Conservation (phyloP, 1,140 invertebrate genomes). For the Solenopsis fugax region DNA sequence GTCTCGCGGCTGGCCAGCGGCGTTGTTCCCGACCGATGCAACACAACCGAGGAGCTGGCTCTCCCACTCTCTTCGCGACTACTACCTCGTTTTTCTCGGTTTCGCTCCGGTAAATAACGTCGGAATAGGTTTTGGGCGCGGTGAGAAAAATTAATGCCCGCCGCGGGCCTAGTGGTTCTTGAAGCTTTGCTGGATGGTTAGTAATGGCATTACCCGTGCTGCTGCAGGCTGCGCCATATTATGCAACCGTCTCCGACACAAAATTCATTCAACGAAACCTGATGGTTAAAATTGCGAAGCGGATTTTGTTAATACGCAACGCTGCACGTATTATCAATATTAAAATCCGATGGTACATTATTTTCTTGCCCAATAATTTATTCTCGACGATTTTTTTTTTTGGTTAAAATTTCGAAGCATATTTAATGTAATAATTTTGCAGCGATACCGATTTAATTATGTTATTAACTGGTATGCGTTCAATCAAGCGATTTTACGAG, state of each 20-base stretch:
- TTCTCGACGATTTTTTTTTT: neutral
- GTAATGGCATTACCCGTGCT: slow-evolving; percentile 50
- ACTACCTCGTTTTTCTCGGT: slow-evolving; percentile 56
- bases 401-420: slow-evolving; percentile 18
- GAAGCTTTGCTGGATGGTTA: slow-evolving; percentile 47
- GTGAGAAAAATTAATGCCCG: slow-evolving; percentile 60
- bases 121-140: slow-evolving; percentile 50
- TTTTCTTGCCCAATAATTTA: slow-evolving; percentile 45
- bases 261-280: slow-evolving; percentile 13
- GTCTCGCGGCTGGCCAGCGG: slow-evolving; percentile 57
- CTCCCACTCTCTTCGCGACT: slow-evolving; percentile 6
- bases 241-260: neutral
- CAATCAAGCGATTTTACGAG: slow-evolving; percentile 22
- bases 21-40: slow-evolving; percentile 56
- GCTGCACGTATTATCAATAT: slow-evolving; percentile 16
- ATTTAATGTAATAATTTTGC: slow-evolving; percentile 45
- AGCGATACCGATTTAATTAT: slow-evolving; percentile 37
- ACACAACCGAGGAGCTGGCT: neutral
- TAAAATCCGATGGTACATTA: neutral
- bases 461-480: slow-evolving; percentile 5
- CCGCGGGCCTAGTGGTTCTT: slow-evolving; percentile 44
- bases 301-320: slow-evolving; percentile 30
- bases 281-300: neutral
- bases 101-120: slow-evolving; percentile 65
- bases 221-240: slow-evolving; percentile 38